phyloP scores from a whole-genome alignment of 2,797 vertebrate genomes.

The Paramormyrops hopkinsi region DNA sequence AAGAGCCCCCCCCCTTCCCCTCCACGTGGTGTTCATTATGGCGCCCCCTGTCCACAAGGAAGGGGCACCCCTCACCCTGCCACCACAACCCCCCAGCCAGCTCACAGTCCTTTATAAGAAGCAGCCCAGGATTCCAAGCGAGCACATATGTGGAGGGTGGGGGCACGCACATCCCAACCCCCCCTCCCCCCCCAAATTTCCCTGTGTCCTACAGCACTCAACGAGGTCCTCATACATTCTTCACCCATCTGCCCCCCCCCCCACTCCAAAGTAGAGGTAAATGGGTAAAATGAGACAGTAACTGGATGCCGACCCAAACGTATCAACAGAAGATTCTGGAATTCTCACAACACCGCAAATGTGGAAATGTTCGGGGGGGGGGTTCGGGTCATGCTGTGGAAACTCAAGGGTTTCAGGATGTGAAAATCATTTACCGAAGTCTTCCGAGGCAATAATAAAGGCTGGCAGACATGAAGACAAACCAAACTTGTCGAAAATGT shows the following conservation, averaged over 20 bases:
- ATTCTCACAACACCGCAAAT: not conserved
- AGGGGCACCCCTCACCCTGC: constrained; percentile 44
- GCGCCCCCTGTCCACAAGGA: constrained; percentile 52
- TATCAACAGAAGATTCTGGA: not conserved
- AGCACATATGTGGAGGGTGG: constrained; percentile 70
- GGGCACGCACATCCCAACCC: constrained; percentile 44
- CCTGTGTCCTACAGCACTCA: not conserved
- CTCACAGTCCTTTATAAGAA: constrained; percentile 58
- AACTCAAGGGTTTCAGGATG: not conserved
- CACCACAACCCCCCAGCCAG: constrained; percentile 43
- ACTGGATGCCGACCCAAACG: not conserved
- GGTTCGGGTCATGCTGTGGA: not conserved
- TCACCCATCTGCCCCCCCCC: not conserved
- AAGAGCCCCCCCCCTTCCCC: constrained; percentile 26
- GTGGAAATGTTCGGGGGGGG: not conserved
- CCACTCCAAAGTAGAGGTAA: not conserved
- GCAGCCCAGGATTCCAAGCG: constrained; percentile 49
- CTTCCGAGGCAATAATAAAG: not conserved
- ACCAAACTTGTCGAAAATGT: not conserved
- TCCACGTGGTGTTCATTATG: constrained; percentile 74
- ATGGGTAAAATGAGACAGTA: not conserved
- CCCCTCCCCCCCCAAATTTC: not conserved
- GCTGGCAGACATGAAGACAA: not conserved
- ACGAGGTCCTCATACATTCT: not conserved
- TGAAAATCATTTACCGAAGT: not conserved